These are phyloP conservation scores for Syrrhaptes paradoxus DNA, from an alignment of 2,113 vertebrate species.

Conservation along the genomic window DNA sequence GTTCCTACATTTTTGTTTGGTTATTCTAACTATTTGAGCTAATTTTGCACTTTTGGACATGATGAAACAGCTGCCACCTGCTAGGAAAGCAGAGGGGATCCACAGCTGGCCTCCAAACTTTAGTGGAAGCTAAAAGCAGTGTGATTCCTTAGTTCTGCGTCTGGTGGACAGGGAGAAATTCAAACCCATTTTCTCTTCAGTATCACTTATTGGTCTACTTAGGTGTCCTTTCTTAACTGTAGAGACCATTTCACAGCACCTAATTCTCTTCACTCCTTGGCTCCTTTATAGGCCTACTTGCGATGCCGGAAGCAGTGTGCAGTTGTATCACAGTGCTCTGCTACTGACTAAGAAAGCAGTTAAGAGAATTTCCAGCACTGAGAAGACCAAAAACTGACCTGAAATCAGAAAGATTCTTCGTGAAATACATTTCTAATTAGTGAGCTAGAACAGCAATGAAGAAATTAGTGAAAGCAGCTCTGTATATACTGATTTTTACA, in stretches of 20 bases:
- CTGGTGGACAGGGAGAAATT: background rate
- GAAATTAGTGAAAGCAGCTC: background rate
- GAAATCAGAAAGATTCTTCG: background rate
- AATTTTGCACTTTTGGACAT: background rate
- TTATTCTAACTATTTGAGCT: background rate
- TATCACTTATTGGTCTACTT: background rate
- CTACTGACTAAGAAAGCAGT: background rate
- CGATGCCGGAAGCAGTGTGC: background rate
- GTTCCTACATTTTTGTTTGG: background rate
- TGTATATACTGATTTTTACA: background rate
- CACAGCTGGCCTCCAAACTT: background rate
- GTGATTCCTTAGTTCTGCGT: background rate
- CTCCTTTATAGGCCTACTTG: background rate
- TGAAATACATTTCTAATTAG: background rate
- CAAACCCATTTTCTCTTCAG: background rate
- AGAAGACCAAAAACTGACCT: background rate
- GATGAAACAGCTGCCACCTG: constrained; percentile 22
- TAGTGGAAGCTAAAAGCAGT: background rate
- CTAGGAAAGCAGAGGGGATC: background rate
- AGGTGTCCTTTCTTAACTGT: background rate
- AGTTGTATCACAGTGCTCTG: background rate
- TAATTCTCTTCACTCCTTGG: background rate
- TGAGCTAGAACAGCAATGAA: background rate
- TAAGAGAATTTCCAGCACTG: background rate
- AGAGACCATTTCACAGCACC: background rate